Evolutionary conservation across 2,113 vertebrate species (phyloP), one percentile per base, ranked within the genome.

Genomic region (Elgaria multicarinata): DNA sequence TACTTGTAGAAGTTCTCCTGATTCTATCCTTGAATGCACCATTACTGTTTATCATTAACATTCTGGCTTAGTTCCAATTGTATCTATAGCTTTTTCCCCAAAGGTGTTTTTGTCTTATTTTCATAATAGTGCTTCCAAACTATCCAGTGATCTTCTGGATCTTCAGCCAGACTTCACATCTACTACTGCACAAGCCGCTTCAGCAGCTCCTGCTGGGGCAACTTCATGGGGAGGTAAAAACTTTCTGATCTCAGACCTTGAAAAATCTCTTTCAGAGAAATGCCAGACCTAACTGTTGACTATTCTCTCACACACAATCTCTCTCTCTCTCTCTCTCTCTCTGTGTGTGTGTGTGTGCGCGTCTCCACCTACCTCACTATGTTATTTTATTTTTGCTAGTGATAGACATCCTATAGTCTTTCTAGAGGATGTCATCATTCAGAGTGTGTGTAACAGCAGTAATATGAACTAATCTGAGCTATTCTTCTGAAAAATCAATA

Each of bases 181-280:
- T 94, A 46, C 97, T 93, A 31, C 97, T 93, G 97, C 95, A 33
- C 97, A 96, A 8, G 95, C 96, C 1, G 95, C 97, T 94, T 93
- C 98, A 26, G 97, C 97, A n/a, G 94, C 97, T 39, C 81, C 97
- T 4, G 96, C 95, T 66, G 97, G 98, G 80, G 98, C 98, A 91
- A 97, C 97, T 44, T 96, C 97, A 0, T 99, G 99, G 99, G 99
- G 99, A 98, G 99, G 98, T 99, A 97, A 97, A 93, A 90, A 90
- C 85, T 64, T 92, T n/a, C 28, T 96, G 1, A 88, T 90, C 89
- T 80, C 44, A 69, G 90, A 72, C 83, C 64, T 76, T 28, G 42
- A 55, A 42, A n/a, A 62, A 39, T 1, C 16, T 24, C 36, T 72
- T 39, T 67, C 22, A 50, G 7, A 66, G 36, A 50, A 66, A 76